Base-by-base conservation (phyloP, 2,113 vertebrate species). In the Oreochromis aureus region DNA sequence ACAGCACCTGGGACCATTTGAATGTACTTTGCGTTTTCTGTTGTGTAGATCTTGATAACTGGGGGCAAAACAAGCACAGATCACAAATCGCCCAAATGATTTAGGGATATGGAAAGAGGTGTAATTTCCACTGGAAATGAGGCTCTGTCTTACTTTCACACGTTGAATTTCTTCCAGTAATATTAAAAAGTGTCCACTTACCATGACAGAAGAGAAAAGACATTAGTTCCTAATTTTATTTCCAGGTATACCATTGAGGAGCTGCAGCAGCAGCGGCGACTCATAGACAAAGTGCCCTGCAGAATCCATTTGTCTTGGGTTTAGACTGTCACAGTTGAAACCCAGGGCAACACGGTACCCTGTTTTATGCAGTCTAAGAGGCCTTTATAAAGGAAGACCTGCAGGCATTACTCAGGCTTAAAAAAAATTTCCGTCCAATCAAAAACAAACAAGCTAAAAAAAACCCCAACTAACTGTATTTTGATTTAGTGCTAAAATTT, bases 1-100 rank as follows among this genome's bases (percentile, higher is more conserved):
- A 19, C 82, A 71, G 76, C 85, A 89, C 90, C 90, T 89, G 86
- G 84, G 63, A 91, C 79, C 82, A 36, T 81, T 86, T 85, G 54
- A 80, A 58, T 19, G n/a, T n/a, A n/a, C n/a, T n/a, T n/a, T n/a
- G n/a, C n/a, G n/a, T n/a, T n/a, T n/a, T n/a, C n/a, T n/a, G 78
- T 24, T 4, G 81, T 15, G 78, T 56, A 59, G n/a, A 84, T 79
- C 87, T 51, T 55, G 44, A 86, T 59, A 86, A 69, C 86, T 76
- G 82, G 30, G 53, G 81, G 55, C 71, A 32, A 86, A 88, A 89
- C 48, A 85, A 83, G 19, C 46, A 12, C 56, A 53, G 81, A 59
- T 89, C 61, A 82, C 44, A 82, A 84, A 87, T 89, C 30, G 24
- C 55, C 80, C n/a, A 30, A 55, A 41, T 73, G 16, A 86, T 80